A percentile compares a stretch with the other conserved stretches of the same genome.
Conservation (phyloP, 2,113 vertebrate species). For the Cathartes aura region DNA sequence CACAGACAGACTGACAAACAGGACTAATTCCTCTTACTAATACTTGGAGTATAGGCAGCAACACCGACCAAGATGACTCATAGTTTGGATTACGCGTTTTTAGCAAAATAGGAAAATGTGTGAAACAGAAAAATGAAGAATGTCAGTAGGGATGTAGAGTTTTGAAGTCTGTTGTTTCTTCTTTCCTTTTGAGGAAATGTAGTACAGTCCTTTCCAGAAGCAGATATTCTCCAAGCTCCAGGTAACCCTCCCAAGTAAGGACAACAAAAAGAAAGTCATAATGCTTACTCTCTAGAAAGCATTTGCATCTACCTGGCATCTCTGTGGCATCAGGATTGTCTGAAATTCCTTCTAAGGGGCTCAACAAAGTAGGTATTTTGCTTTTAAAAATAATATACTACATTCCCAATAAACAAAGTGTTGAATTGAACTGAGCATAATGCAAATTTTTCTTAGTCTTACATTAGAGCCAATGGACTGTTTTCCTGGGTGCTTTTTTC, state of each 20-base stretch:
- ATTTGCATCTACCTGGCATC: not conserved
- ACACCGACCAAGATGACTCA: not conserved
- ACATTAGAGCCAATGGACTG: not conserved
- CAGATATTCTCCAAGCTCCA: not conserved
- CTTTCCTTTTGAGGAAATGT: not conserved
- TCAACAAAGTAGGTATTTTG: not conserved
- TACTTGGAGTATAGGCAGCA: slow-evolving; percentile 1
- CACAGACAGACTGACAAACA: slow-evolving; percentile 52
- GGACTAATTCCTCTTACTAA: slow-evolving; percentile 45
- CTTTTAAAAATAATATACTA: not conserved
- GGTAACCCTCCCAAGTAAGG: not conserved
- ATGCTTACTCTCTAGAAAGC: not conserved
- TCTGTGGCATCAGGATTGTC: not conserved
- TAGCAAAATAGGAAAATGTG: not conserved
- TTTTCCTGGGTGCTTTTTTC: not conserved
- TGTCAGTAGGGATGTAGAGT: not conserved
- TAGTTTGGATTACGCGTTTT: not conserved
- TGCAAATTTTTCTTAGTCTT: not conserved
- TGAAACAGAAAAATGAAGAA: not conserved
- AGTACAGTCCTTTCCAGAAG: not conserved
- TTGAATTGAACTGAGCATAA: not conserved
- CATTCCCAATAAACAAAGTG: not conserved
- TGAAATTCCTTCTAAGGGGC: not conserved
- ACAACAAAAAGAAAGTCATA: not conserved
- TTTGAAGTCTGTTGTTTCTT: not conserved